Conservation (phyloP, 2,113 vertebrate species). For the Dipodomys spectabilis region DNA sequence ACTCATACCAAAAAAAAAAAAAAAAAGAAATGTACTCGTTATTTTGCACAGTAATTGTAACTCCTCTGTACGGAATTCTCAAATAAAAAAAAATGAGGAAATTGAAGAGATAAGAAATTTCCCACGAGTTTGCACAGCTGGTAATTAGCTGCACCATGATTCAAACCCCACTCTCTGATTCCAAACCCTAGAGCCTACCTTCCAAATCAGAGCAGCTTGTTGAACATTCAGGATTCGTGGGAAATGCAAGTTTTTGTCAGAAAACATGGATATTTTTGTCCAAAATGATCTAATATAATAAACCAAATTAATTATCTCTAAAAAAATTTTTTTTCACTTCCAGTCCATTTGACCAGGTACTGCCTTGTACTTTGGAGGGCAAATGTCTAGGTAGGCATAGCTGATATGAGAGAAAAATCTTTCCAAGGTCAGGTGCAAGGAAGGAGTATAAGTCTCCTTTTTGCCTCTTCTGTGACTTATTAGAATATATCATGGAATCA, state of each 20-base stretch:
- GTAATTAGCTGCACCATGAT: neutral
- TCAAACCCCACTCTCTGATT: neutral
- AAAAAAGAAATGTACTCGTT: no score
- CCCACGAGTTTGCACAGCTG: neutral
- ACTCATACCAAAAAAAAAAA: no score
- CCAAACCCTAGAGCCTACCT: neutral
- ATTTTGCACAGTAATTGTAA: no score
- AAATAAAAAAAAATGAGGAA: neutral
- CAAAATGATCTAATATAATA: constrained; percentile 8
- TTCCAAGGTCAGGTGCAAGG: neutral
- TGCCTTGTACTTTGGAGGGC: neutral
- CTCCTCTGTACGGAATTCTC: no score
- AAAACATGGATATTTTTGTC: neutral
- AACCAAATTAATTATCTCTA: constrained; percentile 42
- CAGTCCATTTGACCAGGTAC: neutral
- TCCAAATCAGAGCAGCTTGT: neutral
- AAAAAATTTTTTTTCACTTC: neutral
- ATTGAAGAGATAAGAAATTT: neutral
- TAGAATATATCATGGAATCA: neutral
- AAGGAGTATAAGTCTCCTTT: neutral
- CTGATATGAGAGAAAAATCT: neutral
- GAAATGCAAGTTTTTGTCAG: neutral
- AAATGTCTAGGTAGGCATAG: neutral
- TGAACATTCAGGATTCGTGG: neutral
- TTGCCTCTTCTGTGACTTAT: neutral